Evolutionary conservation across 2,888 invertebrate genomes (phyloP).

Genomic region (Nephrotoma guestfalica): DNA sequence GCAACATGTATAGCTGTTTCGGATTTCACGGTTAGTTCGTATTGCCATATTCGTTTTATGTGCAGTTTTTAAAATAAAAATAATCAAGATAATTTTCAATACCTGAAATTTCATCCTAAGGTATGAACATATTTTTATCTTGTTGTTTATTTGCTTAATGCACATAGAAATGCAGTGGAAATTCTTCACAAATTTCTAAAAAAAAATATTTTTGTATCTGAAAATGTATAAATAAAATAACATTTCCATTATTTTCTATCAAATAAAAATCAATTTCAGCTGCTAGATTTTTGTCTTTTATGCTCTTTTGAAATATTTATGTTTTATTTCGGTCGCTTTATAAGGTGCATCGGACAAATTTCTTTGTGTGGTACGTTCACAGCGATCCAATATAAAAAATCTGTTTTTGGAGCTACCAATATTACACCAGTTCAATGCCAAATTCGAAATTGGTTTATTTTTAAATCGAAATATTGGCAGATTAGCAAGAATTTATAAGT

Average conservation of each 20-base stretch:
- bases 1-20: too few species aligned
- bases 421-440: not conserved
- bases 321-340: not conserved
- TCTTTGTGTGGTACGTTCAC: not conserved
- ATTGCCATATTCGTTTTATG: too few species aligned
- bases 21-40: too few species aligned
- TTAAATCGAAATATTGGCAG: not conserved
- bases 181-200: not conserved
- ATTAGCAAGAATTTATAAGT: not conserved
- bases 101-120: too few species aligned
- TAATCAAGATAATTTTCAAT: too few species aligned
- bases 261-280: not conserved
- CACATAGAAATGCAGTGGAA: not conserved
- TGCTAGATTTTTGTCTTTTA: not conserved
- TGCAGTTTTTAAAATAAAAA: too few species aligned
- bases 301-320: not conserved
- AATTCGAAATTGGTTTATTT: not conserved
- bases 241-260: not conserved
- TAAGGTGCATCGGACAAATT: not conserved
- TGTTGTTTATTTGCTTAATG: not conserved
- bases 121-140: too few species aligned
- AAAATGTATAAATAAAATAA: not conserved
- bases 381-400: not conserved
- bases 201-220: not conserved
- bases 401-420: not conserved